These are phyloP conservation scores for Torymus tubicola DNA, from an alignment of 2,888 invertebrate genomes.

Conservation along the genomic window DNA sequence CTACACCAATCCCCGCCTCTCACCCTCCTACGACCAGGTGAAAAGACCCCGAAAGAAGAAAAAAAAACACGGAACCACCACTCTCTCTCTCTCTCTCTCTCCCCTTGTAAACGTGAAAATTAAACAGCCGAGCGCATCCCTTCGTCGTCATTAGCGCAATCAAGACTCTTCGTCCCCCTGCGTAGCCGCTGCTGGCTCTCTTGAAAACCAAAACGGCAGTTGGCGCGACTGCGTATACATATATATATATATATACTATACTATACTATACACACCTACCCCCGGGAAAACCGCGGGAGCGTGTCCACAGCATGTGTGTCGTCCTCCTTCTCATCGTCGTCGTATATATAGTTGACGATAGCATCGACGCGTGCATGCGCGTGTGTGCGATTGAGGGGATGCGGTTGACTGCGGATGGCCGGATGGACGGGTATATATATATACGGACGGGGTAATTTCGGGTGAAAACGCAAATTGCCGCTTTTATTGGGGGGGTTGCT, in stretches of 20 bases:
- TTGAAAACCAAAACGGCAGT: slow-evolving; percentile 21
- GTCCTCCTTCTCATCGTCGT: no score
- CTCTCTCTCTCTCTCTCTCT: no score
- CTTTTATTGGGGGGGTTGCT: neutral
- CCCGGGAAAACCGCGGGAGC: no score
- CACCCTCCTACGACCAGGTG: slow-evolving; percentile 8
- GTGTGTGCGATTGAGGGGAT: no score
- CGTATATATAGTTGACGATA: no score
- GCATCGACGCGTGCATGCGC: no score
- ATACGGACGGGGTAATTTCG: neutral
- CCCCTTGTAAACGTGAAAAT: slow-evolving; percentile 16
- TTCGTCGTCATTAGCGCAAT: slow-evolving; percentile 35
- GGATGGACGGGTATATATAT: neutral
- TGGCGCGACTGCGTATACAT: slow-evolving; percentile 5
- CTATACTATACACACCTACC: no score
- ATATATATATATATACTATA: no score
- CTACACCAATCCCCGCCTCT: neutral
- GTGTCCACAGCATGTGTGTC: slow-evolving; percentile 13
- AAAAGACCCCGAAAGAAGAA: neutral
- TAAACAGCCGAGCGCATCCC: neutral
- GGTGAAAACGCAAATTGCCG: slow-evolving; percentile 5
- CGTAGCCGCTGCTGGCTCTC: no score
- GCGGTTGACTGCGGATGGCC: neutral
- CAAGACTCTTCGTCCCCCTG: slow-evolving; percentile 26
- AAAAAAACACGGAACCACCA: neutral